A percentile compares a stretch with the other conserved stretches of the same genome.
These are phyloP conservation scores for Cataglyphis cursor DNA, from an alignment of 2,888 invertebrate genomes.

Conservation along the genomic window DNA sequence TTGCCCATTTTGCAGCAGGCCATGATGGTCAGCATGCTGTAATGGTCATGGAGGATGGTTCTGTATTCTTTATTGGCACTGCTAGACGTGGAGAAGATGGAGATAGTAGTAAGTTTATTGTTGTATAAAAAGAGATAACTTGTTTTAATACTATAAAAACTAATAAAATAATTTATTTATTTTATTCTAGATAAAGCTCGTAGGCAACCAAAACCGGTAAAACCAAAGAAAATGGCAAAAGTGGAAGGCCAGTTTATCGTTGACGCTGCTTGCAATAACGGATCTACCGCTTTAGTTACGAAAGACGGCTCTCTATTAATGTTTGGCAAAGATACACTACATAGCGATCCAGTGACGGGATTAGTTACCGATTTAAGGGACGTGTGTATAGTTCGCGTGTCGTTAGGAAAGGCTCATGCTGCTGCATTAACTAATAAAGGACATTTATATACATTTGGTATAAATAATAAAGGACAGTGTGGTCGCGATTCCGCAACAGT, in stretches of 20 bases:
- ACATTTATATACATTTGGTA: conserved; percentile 97
- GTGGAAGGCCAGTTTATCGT: conserved; percentile 95
- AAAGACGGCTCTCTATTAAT: conserved; percentile 96
- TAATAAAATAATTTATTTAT: neutral
- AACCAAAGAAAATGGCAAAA: conserved; percentile 97
- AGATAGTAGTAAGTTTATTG: conserved; percentile 89
- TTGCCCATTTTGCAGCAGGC: conserved; percentile 94
- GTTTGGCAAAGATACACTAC: conserved; percentile 97
- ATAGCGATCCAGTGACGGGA: conserved; percentile 92
- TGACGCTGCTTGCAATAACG: conserved; percentile 97
- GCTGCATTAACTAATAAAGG: conserved; percentile 96
- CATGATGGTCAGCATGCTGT: conserved; percentile 98
- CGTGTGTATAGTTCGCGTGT: conserved; percentile 90
- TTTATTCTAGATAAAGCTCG: conserved; percentile 87
- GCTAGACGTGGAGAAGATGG: conserved; percentile 98
- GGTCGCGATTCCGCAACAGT: conserved; percentile 93
- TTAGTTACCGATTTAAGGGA: conserved; percentile 92
- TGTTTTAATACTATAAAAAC: neutral
- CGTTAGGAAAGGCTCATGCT: conserved; percentile 98
- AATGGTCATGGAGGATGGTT: conserved; percentile 96
- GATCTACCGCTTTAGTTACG: conserved; percentile 97
- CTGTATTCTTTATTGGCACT: conserved; percentile 94
- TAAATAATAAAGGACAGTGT: conserved; percentile 99
- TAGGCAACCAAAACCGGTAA: conserved; percentile 95
- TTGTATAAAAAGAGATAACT: neutral